Percentiles rank a stretch among this genome's conserved stretches.
Conservation (phyloP, 2,888 invertebrate species). For the Agrotis clavis region DNA sequence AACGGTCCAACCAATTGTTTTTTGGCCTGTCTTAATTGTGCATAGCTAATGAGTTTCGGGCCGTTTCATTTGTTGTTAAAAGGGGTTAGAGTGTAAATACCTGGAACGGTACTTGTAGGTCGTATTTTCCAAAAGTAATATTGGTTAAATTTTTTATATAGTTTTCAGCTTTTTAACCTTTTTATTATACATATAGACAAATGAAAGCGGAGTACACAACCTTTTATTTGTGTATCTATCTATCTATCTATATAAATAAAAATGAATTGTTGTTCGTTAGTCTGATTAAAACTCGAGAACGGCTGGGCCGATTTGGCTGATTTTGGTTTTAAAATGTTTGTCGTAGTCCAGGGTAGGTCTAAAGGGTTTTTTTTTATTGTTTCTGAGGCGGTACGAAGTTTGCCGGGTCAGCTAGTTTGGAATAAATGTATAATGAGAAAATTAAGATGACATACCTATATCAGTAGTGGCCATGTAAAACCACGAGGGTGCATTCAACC, state of each 20-base stretch:
- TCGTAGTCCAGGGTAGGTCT: too few relatives aligned
- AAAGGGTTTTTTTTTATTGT: too few relatives aligned
- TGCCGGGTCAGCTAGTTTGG: too few relatives aligned
- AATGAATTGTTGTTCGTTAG: too few relatives aligned
- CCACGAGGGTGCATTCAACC: slow-evolving; percentile 20
- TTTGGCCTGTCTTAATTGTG: slow-evolving; percentile 46
- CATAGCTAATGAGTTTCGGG: slow-evolving; percentile 43
- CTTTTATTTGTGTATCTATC: neutral
- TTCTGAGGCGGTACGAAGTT: too few relatives aligned
- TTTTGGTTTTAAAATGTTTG: too few relatives aligned
- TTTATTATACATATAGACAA: neutral
- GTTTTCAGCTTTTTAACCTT: too few relatives aligned
- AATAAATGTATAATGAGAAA: neutral
- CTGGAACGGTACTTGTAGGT: neutral
- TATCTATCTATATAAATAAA: too few relatives aligned
- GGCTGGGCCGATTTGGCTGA: too few relatives aligned
- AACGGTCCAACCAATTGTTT: slow-evolving; percentile 50
- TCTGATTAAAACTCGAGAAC: too few relatives aligned
- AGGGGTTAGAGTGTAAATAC: slow-evolving; percentile 31
- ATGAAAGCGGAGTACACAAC: neutral
- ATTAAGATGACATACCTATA: neutral
- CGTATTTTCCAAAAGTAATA: slow-evolving; percentile 1
- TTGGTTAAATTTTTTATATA: neutral
- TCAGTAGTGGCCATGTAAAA: slow-evolving; percentile 3
- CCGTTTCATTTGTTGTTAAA: slow-evolving; percentile 32